A percentile compares a stretch with the other conserved stretches of the same genome.
These are phyloP conservation scores for Prietella phreatophila DNA, from an alignment of 2,113 vertebrate species.

Conservation along the genomic window DNA sequence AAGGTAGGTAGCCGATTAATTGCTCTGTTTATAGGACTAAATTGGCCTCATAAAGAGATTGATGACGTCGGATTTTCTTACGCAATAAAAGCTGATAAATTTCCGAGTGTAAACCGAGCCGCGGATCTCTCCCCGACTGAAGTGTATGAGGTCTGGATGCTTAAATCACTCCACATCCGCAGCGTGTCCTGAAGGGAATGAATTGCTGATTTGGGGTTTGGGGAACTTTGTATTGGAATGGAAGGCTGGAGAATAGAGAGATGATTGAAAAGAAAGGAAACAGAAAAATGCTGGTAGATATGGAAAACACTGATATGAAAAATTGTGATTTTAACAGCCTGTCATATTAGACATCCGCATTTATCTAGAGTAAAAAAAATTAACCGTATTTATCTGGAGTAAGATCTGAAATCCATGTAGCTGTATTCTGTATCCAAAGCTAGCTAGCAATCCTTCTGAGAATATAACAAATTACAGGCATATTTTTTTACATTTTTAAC, in stretches of 20 bases:
- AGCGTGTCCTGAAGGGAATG: slow-evolving; percentile 4
- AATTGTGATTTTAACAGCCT: slow-evolving; percentile 12
- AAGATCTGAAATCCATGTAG: background rate
- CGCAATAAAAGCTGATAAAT: slow-evolving; percentile 38
- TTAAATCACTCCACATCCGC: slow-evolving; percentile 40
- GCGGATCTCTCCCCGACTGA: background rate
- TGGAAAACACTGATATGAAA: slow-evolving; percentile 17
- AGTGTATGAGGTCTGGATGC: background rate
- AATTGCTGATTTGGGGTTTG: slow-evolving; percentile 26
- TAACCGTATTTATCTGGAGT: background rate
- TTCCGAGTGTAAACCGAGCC: slow-evolving; percentile 19
- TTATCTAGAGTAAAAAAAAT: slow-evolving; percentile 6
- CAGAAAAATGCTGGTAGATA: background rate
- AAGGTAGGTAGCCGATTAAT: slow-evolving; percentile 25
- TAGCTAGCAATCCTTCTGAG: background rate
- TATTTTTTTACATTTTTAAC: too few relatives aligned
- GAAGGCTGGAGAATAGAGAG: slow-evolving; percentile 14
- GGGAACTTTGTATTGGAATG: slow-evolving; percentile 35
- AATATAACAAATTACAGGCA: background rate
- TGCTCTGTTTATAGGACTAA: slow-evolving; percentile 43
- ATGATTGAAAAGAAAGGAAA: background rate
- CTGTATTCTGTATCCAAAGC: background rate
- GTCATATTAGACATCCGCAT: slow-evolving; percentile 18
- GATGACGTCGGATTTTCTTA: slow-evolving; percentile 31
- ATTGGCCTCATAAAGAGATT: slow-evolving; percentile 39